A percentile compares a stretch with the other conserved stretches of the same genome.
Conservation (phyloP, 2,888 invertebrate genomes). For the Ophraella communa region DNA sequence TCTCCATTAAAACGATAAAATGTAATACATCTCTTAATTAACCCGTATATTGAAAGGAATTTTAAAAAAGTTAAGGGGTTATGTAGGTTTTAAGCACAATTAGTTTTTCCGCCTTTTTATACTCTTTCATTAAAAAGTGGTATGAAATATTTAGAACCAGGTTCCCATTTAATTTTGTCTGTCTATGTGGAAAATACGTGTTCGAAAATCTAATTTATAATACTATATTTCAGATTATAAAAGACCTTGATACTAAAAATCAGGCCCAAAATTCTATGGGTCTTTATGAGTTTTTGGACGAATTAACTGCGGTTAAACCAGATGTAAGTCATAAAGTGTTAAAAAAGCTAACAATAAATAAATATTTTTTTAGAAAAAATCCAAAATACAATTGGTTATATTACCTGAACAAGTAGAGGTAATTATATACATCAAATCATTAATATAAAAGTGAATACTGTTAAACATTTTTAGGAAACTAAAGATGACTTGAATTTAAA, state of each 20-base stretch:
- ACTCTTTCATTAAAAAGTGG: too few relatives aligned
- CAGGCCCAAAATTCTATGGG: background rate
- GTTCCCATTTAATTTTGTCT: too few relatives aligned
- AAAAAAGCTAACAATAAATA: background rate
- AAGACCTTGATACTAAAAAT: background rate
- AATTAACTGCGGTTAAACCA: background rate
- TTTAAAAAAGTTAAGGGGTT: too few relatives aligned
- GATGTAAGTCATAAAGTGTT: background rate
- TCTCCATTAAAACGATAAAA: too few relatives aligned
- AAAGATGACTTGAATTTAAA: background rate
- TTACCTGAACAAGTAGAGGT: background rate
- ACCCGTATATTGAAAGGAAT: too few relatives aligned
- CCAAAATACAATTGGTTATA: background rate
- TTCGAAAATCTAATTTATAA: too few relatives aligned
- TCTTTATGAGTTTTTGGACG: background rate
- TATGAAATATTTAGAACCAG: too few relatives aligned
- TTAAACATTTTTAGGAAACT: background rate
- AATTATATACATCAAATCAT: background rate
- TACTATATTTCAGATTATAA: background rate
- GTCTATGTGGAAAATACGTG: too few relatives aligned
- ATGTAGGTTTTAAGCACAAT: too few relatives aligned
- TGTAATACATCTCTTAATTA: too few relatives aligned
- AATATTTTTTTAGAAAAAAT: background rate
- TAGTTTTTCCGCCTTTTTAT: too few relatives aligned
- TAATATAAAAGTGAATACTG: background rate